Evolutionary conservation across 1,140 invertebrate genomes (phyloP).

Genomic region (Tetramorium simillimum): DNA sequence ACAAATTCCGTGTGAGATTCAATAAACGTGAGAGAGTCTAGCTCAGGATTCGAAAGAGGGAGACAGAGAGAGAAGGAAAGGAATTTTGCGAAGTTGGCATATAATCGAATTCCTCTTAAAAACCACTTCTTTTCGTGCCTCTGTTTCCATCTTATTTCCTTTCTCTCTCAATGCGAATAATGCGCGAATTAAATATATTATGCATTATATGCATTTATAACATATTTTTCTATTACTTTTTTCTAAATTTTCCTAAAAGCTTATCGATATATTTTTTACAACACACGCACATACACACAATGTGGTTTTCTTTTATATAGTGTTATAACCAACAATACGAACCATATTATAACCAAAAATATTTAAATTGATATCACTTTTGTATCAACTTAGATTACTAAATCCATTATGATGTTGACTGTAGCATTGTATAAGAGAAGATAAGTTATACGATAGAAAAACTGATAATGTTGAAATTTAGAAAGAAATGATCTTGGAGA

Average conservation of each 20-base stretch:
- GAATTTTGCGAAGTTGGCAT: constrained; percentile 27
- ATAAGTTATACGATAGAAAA: neutral
- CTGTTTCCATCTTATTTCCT: neutral
- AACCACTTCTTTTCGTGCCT: neutral
- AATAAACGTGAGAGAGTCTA: constrained; percentile 40
- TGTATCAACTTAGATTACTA: neutral
- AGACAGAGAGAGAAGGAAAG: constrained; percentile 5
- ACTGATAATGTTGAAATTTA: neutral
- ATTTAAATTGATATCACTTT: too few species aligned
- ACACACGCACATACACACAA: too few species aligned
- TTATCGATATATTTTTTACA: neutral
- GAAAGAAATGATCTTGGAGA: neutral
- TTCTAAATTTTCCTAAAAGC: neutral
- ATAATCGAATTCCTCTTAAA: constrained; percentile 52
- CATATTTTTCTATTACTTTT: neutral
- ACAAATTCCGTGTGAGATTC: constrained; percentile 60
- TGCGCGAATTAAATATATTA: neutral
- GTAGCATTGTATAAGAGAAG: neutral
- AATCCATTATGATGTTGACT: neutral
- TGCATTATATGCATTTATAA: neutral
- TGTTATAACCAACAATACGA: too few species aligned
- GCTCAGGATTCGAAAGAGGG: neutral
- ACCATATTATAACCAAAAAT: too few species aligned
- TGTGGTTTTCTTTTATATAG: too few species aligned
- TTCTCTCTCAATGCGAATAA: neutral